Base-by-base conservation (phyloP, 1,140 invertebrate species). In the Ceratina japonica region DNA sequence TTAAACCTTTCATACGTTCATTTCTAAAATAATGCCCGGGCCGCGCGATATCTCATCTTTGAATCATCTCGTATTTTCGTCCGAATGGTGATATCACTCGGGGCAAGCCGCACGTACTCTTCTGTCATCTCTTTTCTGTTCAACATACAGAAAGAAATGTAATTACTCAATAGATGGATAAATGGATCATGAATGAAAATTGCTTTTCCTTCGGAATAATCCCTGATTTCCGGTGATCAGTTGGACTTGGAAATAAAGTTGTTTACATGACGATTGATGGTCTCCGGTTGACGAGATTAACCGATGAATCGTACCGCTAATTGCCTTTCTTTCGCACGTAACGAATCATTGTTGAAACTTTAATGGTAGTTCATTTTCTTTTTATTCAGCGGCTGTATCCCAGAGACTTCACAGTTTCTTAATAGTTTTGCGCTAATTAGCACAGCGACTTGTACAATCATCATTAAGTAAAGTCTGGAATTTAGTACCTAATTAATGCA, bases 51-150 rank as follows among this genome's bases (percentile, higher is more conserved):
- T 15, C 12, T 15, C 12, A 20, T 20, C 69, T 77, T 70, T 77
- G 58, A 72, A 51, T 77, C 68, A 77, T 71, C 59, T 22, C 10
- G 24, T 79, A 79, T 79, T 79, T 79, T 74, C 37, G 70, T 74
- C 22, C 10, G 8, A 27, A 15, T 65, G 76, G 74, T 65, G 61
- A 31, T 59, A 49, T 13, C 37, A 1, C 52, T 18, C 12, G 18
- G 52, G 10, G 52, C 18, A 18, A 54, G 18, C 10, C 18, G 7
- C 18, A 54, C 7, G 18, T 54, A 54, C 27, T 31, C 27, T 31
- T 18, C n/a, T 18, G 16, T 4, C 18, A 4, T 56, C 13, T 16
- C 54, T 8, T 0, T 52, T 24, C 16, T 18, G 16, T 24, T 2
- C 12, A 16, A 31, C 3, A 2, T 12, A 1, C 18, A 13, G 20